Evolutionary conservation across 2,888 invertebrate genomes (phyloP), one percentile per base, ranked within the genome.

Genomic region (Orthosia incerta): DNA sequence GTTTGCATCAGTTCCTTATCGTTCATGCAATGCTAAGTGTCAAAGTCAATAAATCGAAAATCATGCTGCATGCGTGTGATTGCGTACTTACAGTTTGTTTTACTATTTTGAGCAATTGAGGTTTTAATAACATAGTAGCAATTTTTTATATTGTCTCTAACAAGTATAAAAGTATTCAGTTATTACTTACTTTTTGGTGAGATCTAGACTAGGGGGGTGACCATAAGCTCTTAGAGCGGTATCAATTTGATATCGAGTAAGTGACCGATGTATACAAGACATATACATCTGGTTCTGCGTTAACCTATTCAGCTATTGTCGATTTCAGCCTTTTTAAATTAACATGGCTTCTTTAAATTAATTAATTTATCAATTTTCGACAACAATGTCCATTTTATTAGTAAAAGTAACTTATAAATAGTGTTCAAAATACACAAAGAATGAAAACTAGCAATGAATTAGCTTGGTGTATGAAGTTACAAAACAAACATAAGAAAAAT

Each of bases 41-140:
- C 68, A 78, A 74, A 64, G 60, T 64, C 74, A 74, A 67, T 55
- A 51, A 18, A 65, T 60, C n/a, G 64, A 50, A 73, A 64, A 74
- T 67, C 78, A 74, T 78, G 60, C 51, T 61, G 23, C 55, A 53
- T 53, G 46, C 16, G 0, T 51, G 63, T 78, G 78, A 66, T 59
- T 63, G 5, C 4, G 18, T 39, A 51, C 11, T 0, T 16, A 20
- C 13, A 60, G 16, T 18, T 15, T 23, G 23, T 61, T 51, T 55
- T 23, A 55, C 23, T 23, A 61, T 45, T 16, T 11, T 45, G 13
- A 60, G 31, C 11, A 56, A 50, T 13, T 20, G 12, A 39, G 9
- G 13, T 66, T 26, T 13, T 16, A n/a, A 62, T 57, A 56, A 53
- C 46, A 75, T 4, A 39, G 56, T 56, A 63, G 20, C 23, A 62